Evolutionary conservation across 2,113 vertebrate species (phyloP).

Genomic region (Dinomys branickii): DNA sequence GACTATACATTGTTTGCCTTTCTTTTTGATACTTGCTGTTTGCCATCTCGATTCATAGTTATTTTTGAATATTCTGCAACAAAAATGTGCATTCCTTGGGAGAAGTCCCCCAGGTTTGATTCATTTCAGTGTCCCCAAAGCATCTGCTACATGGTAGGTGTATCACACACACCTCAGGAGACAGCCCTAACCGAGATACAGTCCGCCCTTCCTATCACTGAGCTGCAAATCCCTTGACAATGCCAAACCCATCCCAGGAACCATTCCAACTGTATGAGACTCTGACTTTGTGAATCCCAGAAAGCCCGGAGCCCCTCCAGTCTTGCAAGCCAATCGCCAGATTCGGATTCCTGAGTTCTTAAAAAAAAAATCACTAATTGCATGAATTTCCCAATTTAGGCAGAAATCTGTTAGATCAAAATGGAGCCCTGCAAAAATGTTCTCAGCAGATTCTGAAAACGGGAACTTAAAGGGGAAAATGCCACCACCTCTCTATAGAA

Average conservation of each 20-base stretch:
- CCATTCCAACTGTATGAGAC: background rate
- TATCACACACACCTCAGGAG: background rate
- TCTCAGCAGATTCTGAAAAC: constrained; percentile 53
- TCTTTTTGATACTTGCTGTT: background rate
- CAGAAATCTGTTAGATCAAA: constrained; percentile 27
- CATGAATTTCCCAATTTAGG: constrained; percentile 52
- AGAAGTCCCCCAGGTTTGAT: background rate
- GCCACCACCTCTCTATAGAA: constrained; percentile 29
- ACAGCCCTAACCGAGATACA: background rate
- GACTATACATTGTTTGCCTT: background rate
- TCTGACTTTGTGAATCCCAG: background rate
- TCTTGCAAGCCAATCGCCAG: background rate
- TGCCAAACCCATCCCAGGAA: background rate
- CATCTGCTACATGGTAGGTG: background rate
- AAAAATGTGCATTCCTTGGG: background rate
- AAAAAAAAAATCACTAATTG: background rate
- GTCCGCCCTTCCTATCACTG: background rate
- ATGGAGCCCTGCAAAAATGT: background rate
- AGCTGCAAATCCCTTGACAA: background rate
- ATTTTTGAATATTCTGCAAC: background rate
- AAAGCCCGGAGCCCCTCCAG: background rate
- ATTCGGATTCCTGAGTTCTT: background rate
- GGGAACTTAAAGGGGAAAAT: constrained; percentile 46
- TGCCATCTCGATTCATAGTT: background rate
- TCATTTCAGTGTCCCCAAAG: background rate